These are phyloP conservation scores for Hydrocynus forskahlii DNA, from an alignment of 2,797 vertebrate species.

Conservation along the genomic window DNA sequence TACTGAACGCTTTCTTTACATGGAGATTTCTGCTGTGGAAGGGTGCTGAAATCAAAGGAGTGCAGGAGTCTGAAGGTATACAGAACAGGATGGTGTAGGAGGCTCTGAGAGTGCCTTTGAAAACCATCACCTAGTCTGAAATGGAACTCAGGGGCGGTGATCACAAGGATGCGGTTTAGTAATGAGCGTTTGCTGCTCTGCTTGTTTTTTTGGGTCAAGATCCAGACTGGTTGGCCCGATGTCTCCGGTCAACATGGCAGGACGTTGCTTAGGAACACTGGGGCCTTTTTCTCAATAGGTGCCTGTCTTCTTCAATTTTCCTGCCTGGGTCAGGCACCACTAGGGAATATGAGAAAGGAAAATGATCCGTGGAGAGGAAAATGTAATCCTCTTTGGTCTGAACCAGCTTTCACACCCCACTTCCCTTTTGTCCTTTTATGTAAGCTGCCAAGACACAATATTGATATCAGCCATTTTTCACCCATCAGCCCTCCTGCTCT, in stretches of 20 bases:
- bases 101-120: not conserved
- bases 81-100: not conserved
- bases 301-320: not conserved
- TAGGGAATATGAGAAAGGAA: slow-evolving; percentile 3
- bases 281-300: not conserved
- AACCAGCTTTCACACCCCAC: slow-evolving; percentile 33
- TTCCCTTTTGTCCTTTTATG: slow-evolving; percentile 42
- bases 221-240: not conserved
- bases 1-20: slow-evolving; percentile 29
- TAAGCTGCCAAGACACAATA: slow-evolving; percentile 56
- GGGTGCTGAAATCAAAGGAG: slow-evolving; percentile 20
- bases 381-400: slow-evolving; percentile 35
- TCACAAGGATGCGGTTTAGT: not conserved
- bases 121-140: not conserved
- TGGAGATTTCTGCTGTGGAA: slow-evolving; percentile 24
- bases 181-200: not conserved
- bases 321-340: not conserved
- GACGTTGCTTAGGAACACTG: slow-evolving; percentile 7
- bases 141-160: not conserved
- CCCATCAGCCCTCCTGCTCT: slow-evolving; percentile 49
- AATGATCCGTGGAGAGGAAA: slow-evolving; percentile 38
- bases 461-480: slow-evolving; percentile 63
- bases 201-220: slow-evolving; percentile 3
- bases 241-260: slow-evolving; percentile 22
- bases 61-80: slow-evolving; percentile 11